A percentile compares a stretch with the other conserved stretches of the same genome.
Conservation (phyloP, 2,888 invertebrate species). For the Athetis lepigone region DNA sequence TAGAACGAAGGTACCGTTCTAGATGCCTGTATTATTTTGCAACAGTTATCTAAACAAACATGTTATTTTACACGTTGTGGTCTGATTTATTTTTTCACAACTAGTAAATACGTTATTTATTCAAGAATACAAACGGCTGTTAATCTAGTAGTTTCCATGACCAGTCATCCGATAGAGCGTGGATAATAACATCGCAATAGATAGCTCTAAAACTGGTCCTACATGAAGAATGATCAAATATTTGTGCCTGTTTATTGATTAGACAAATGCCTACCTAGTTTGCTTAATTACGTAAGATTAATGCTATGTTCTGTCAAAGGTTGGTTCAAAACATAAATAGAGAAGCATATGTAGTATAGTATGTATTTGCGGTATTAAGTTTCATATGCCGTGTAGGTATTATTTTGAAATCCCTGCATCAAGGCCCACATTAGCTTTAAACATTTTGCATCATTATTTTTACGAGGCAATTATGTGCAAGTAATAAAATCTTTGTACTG, state of each 20-base stretch:
- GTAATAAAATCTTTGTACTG: constrained; percentile 3
- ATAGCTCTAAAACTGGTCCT: constrained; percentile 41
- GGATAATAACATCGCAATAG: constrained; percentile 54
- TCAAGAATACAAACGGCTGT: constrained; percentile 49
- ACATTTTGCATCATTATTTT: constrained; percentile 20
- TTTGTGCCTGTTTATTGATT: constrained; percentile 35
- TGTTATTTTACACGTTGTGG: constrained; percentile 12
- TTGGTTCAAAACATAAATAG: constrained; percentile 22
- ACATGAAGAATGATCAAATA: constrained; percentile 46
- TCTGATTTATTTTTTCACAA: constrained; percentile 24
- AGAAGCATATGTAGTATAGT: no score
- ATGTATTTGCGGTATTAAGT: constrained; percentile 17
- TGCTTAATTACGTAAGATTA: constrained; percentile 49
- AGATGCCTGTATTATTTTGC: not conserved
- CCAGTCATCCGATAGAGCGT: constrained; percentile 58
- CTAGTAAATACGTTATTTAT: constrained; percentile 34
- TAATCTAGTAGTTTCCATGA: constrained; percentile 53
- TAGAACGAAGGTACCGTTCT: no score
- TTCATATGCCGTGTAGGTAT: constrained; percentile 2
- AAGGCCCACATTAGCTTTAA: not conserved
- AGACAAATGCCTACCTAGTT: constrained; percentile 36
- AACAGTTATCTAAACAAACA: constrained; percentile 22
- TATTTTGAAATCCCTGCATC: not conserved
- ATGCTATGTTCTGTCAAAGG: constrained; percentile 23
- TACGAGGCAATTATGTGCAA: constrained; percentile 5